These are phyloP conservation scores for Acleris sparsana DNA, from an alignment of 2,888 invertebrate species.

Conservation along the genomic window DNA sequence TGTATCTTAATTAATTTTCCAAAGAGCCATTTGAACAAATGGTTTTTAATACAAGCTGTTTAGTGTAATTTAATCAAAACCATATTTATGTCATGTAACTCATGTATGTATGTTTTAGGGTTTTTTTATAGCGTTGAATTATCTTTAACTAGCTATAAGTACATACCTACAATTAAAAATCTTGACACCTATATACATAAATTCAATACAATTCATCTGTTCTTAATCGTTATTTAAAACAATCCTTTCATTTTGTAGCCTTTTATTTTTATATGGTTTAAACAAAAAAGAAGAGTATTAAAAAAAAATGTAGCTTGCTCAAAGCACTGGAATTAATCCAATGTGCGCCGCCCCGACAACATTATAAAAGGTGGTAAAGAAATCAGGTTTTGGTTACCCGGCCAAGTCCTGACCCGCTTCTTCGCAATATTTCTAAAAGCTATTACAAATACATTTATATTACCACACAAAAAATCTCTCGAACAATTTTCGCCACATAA, in stretches of 20 bases:
- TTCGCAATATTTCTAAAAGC: slow-evolving; percentile 83
- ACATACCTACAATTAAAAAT: too few species aligned
- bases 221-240: too few species aligned
- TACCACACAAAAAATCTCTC: slow-evolving; percentile 80
- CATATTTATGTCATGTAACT: background rate
- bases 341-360: slow-evolving; percentile 26
- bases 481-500: slow-evolving; percentile 84
- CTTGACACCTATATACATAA: too few species aligned
- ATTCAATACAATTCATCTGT: too few species aligned
- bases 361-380: slow-evolving; percentile 60
- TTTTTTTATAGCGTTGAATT: background rate
- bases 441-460: slow-evolving; percentile 84
- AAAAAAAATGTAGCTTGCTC: background rate
- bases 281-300: background rate
- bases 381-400: slow-evolving; percentile 82
- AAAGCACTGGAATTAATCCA: slow-evolving; percentile 1
- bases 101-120: background rate
- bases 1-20: slow-evolving; percentile 34
- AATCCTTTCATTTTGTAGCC: too few species aligned
- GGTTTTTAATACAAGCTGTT: slow-evolving; percentile 24
- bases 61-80: slow-evolving; percentile 22
- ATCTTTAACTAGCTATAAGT: too few species aligned
- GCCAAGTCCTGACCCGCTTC: slow-evolving; percentile 75
- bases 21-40: slow-evolving; percentile 32
- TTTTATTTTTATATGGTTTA: too few species aligned